Conservation (phyloP, 2,113 vertebrate species). For the Leucopternis melanops region DNA sequence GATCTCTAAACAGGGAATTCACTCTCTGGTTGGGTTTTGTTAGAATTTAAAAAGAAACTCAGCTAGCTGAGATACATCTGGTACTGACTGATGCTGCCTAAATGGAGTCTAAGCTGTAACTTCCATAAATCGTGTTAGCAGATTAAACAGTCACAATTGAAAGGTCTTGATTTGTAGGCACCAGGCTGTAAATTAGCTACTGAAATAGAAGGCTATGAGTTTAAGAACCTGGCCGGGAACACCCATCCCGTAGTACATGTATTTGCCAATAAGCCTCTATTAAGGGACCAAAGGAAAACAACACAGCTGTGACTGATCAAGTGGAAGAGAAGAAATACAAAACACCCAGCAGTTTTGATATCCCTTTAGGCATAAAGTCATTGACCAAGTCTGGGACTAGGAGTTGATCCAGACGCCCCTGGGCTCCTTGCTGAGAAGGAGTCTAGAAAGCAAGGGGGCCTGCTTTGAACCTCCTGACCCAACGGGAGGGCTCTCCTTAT, state of each 20-base stretch:
- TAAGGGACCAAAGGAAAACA: neutral
- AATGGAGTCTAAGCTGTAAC: neutral
- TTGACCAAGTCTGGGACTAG: too few species aligned
- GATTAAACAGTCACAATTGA: neutral
- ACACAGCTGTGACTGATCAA: neutral
- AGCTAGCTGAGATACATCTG: neutral
- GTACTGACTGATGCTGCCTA: neutral
- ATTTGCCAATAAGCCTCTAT: neutral
- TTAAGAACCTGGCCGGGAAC: neutral
- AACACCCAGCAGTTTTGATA: neutral
- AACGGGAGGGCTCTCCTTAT: too few species aligned
- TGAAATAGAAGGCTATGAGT: neutral
- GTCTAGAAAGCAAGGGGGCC: too few species aligned
- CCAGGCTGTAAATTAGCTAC: neutral
- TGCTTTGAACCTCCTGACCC: too few species aligned
- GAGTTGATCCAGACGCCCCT: too few species aligned
- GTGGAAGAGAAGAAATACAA: neutral
- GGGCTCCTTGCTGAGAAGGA: too few species aligned
- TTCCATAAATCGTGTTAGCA: neutral
- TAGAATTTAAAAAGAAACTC: neutral
- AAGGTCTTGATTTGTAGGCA: neutral
- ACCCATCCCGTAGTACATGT: neutral
- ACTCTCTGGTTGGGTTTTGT: neutral
- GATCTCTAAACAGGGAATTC: neutral
- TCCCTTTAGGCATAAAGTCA: too few species aligned